Evolutionary conservation across 2,113 vertebrate species (phyloP).

Genomic region (Otocyon megalotis): DNA sequence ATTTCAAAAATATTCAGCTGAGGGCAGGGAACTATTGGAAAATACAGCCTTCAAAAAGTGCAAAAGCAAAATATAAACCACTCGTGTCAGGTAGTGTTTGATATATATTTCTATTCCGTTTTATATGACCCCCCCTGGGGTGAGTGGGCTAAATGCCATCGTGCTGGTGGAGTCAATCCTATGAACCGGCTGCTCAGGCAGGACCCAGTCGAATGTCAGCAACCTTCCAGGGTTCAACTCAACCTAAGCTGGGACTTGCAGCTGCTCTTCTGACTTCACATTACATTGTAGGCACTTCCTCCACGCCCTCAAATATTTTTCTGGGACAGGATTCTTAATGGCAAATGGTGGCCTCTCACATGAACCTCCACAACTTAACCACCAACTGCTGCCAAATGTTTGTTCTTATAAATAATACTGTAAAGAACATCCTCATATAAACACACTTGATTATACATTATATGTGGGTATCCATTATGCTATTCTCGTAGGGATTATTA

Average conservation of each 20-base stretch:
- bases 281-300: neutral
- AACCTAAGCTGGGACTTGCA: neutral
- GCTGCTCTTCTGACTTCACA: neutral
- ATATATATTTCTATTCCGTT: neutral
- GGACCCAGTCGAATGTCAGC: neutral
- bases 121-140: neutral
- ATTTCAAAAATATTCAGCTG: neutral
- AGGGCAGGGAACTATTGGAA: neutral
- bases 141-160: neutral
- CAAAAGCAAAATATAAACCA: neutral
- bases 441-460: neutral
- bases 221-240: neutral
- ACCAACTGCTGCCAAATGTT: neutral
- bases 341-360: neutral
- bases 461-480: accelerated
- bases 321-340: neutral
- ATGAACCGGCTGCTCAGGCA: neutral
- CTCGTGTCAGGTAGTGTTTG: neutral
- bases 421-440: neutral
- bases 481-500: neutral
- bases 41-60: neutral
- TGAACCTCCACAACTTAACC: neutral
- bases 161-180: neutral
- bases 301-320: neutral
- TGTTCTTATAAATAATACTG: neutral